A percentile compares a stretch with the other conserved stretches of the same genome.
Evolutionary conservation across 2,888 invertebrate species (phyloP).

Genomic region (Ectobius pallidus): DNA sequence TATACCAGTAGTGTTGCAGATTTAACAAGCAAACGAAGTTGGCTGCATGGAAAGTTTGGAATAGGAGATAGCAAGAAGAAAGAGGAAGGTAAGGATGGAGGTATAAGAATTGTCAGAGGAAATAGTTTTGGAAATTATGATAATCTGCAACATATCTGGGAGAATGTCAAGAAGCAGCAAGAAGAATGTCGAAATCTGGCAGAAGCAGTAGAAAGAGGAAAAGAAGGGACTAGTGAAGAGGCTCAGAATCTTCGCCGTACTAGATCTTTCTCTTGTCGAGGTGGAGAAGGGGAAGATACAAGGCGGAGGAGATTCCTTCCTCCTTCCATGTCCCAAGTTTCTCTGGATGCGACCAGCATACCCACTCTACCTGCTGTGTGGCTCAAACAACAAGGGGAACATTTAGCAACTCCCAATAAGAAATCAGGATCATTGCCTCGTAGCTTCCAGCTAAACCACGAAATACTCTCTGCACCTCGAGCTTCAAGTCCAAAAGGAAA

Average conservation of each 20-base stretch:
- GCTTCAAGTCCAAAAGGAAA: neutral
- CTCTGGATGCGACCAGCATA: constrained; percentile 44
- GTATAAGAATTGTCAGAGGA: constrained; percentile 49
- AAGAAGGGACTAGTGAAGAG: constrained; percentile 7
- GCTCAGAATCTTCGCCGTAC: constrained; percentile 49
- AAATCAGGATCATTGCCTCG: constrained; percentile 80
- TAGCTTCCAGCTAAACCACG: constrained; percentile 72
- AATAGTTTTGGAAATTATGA: constrained; percentile 65
- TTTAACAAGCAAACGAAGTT: constrained; percentile 1
- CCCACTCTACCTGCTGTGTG: constrained; percentile 73
- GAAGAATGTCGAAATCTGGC: constrained; percentile 39
- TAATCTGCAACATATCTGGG: constrained; percentile 59
- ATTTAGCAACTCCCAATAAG: constrained; percentile 67
- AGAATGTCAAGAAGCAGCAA: constrained; percentile 43
- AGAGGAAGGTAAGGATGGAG: constrained; percentile 18
- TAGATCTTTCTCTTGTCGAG: constrained; percentile 49
- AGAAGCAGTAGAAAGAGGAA: constrained; percentile 32
- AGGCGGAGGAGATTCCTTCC: neutral
- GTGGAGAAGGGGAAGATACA: neutral
- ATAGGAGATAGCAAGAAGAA: neutral
- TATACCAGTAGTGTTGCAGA: neutral
- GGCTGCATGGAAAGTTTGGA: neutral
- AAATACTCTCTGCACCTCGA: constrained; percentile 49
- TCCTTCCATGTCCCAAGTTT: constrained; percentile 40
- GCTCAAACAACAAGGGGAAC: constrained; percentile 72